Evolutionary conservation across 1,140 invertebrate genomes (phyloP), one percentile per base, ranked within the genome.

Genomic region (Sminthurinus signatus): DNA sequence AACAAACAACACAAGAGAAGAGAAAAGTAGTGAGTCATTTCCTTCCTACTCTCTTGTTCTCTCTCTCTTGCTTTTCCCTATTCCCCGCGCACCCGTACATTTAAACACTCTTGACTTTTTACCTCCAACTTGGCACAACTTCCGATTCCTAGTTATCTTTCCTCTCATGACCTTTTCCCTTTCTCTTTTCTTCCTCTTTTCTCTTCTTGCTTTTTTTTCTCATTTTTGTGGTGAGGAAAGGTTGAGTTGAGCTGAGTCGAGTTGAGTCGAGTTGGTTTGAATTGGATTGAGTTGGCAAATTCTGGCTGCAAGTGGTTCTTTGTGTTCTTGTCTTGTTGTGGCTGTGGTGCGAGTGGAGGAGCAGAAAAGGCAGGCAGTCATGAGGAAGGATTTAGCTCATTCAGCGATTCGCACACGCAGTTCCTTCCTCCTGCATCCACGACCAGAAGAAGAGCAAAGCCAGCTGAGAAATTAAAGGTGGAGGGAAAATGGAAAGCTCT

Each of bases 371-470:
- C 12, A 23, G 50, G 23, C 50, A 52, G 50, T 52, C 50, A 52
- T 52, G 50, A 23, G 25, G 50, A 52, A 52, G 27, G 50, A 52
- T 52, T 52, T 52, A 28, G 23, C 50, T 29, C 50, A 52, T 52
- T 52, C 25, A 52, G 25, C 50, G 15, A 52, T 52, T 52, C 4
- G 12, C 12, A 19, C 28, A 52, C 27, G 50, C 50, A 52, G 12
- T 29, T 5, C 23, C 12, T 5, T 23, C n/a, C n/a, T n/a, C 14
- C 50, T n/a, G 8, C 44, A 5, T 5, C 44, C n/a, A n/a, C n/a
- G n/a, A n/a, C n/a, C n/a, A n/a, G n/a, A n/a, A n/a, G n/a, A n/a
- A n/a, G n/a, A n/a, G n/a, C n/a, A n/a, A n/a, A n/a, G n/a, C n/a
- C n/a, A n/a, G n/a, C n/a, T n/a, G n/a, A n/a, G n/a, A n/a, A n/a